Evolutionary conservation across 2,797 vertebrate species (phyloP), one percentile per base, ranked within the genome.

Genomic region (Phoeniculus purpureus): DNA sequence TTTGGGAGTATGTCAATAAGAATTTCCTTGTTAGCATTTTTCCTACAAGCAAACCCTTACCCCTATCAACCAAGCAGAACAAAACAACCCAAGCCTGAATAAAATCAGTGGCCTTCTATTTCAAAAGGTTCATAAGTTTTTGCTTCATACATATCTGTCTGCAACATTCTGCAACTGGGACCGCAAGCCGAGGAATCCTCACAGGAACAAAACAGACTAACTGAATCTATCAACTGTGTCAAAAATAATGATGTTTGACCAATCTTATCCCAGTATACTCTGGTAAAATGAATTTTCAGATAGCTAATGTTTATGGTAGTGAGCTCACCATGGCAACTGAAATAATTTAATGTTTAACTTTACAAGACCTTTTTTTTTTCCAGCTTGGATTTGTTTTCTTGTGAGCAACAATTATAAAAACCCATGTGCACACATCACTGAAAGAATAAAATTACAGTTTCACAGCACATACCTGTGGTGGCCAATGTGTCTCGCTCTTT

Each of bases 401-500:
- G 64, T 12, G 73, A 86, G 72, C 22, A 92, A 58, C 51, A 89
- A 81, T 81, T 59, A 47, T 31, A 58, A 51, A 51, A 7, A 8
- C 18, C 7, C 25, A 52, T 19, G 17, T 32, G 32, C 60, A 81
- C 17, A n/a, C 22, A 81, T 56, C 50, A 31, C 34, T 51, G 43
- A 74, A 90, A 76, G 31, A 84, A 77, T 34, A 58, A 59, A 92
- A 66, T 16, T 37, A 17, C n/a, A 64, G 22, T 66, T 81, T 55
- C 40, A 66, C 5, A 91, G 65, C n/a, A 94, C 96, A 21, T 97
- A 98, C 98, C 98, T 98, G 85, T 98, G 98, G 91, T 98, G 98
- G 72, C 98, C 98, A 1, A 98, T 96, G 77, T 98, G 98, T 76
- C 97, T 98, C 6, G 97, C 97, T 94, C 97, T 98, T 97, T 98